phyloP scores from a whole-genome alignment of 2,888 invertebrate genomes.

The Dione juno region DNA sequence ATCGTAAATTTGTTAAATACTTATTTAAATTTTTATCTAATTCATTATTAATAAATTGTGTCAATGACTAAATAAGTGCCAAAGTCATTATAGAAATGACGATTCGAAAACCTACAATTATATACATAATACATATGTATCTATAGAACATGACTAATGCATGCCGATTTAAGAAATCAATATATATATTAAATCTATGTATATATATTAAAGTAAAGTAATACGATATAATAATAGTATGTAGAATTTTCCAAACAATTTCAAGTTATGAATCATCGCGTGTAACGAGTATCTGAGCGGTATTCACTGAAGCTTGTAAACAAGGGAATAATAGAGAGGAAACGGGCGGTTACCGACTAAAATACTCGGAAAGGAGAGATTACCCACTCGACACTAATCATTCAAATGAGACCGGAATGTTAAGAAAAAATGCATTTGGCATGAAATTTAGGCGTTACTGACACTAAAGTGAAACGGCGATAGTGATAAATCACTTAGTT shows the following conservation, averaged over 20 bases:
- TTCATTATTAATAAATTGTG: neutral
- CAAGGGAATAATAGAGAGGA: constrained; percentile 42
- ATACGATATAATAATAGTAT: neutral
- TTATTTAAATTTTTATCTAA: neutral
- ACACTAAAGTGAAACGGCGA: too few relatives aligned
- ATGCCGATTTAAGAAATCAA: too few relatives aligned
- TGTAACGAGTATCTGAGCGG: constrained; percentile 14
- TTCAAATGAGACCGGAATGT: constrained; percentile 32
- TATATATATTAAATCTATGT: too few relatives aligned
- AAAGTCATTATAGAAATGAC: neutral
- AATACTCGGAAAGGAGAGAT: constrained; percentile 41
- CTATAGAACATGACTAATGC: too few relatives aligned
- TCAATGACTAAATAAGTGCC: neutral
- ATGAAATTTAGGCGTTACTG: too few relatives aligned
- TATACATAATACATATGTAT: too few relatives aligned
- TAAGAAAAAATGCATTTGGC: too few relatives aligned
- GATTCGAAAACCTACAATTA: neutral
- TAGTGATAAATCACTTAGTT: too few relatives aligned
- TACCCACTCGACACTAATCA: constrained; percentile 39
- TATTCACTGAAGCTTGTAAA: constrained; percentile 34
- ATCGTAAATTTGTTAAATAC: neutral
- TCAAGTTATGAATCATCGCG: constrained; percentile 23
- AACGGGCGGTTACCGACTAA: constrained; percentile 34
- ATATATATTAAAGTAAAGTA: neutral
- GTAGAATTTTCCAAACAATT: neutral